These are phyloP conservation scores for Acronicta leporina DNA, from an alignment of 2,888 invertebrate genomes.

Conservation along the genomic window DNA sequence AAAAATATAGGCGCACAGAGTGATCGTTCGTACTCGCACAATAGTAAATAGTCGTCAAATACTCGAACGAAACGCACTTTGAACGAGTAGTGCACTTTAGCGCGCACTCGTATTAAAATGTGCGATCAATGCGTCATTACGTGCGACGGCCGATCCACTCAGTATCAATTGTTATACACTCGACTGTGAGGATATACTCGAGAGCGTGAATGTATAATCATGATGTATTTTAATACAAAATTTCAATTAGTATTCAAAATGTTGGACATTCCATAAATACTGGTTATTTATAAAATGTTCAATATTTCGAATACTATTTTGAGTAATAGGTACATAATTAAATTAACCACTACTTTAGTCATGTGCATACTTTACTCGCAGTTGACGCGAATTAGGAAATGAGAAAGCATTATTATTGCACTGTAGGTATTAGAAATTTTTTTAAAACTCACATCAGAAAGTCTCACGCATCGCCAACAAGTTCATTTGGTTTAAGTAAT, in stretches of 20 bases:
- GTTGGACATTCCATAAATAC: slow-evolving; percentile 4
- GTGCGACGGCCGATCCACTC: slow-evolving; percentile 25
- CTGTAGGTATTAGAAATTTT: too few species aligned
- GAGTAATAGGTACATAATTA: too few species aligned
- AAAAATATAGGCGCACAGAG: too few species aligned
- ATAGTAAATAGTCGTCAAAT: slow-evolving; percentile 23
- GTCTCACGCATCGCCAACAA: too few species aligned
- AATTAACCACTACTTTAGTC: too few species aligned
- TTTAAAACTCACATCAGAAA: too few species aligned
- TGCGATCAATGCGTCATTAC: slow-evolving; percentile 51
- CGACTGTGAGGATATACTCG: slow-evolving; percentile 40
- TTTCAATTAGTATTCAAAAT: slow-evolving; percentile 1
- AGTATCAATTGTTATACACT: slow-evolving; percentile 49
- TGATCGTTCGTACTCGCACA: slow-evolving; percentile 14
- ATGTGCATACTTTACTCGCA: too few species aligned
- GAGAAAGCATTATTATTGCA: too few species aligned
- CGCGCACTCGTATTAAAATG: slow-evolving; percentile 41
- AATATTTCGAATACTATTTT: too few species aligned
- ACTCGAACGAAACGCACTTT: slow-evolving; percentile 30
- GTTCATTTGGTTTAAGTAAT: too few species aligned
- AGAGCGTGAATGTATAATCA: slow-evolving; percentile 17
- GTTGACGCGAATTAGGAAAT: not conserved
- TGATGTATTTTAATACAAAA: not conserved
- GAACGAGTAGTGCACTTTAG: slow-evolving; percentile 35
- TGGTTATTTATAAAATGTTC: too few species aligned